Conservation (phyloP, 2,888 invertebrate species). For the Ophioninae sp. region DNA sequence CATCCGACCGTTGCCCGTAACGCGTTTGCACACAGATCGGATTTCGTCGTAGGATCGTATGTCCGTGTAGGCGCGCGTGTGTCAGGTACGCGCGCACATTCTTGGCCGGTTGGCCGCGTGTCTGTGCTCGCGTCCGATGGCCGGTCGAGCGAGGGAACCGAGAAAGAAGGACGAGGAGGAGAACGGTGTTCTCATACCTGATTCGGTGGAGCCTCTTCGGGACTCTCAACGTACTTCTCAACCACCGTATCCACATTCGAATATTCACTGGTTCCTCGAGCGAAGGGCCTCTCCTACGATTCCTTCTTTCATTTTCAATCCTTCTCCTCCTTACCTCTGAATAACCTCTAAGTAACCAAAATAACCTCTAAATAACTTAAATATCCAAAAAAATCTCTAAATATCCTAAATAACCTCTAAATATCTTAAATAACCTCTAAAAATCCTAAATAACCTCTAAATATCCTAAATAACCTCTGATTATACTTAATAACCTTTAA, state of each 20-base stretch:
- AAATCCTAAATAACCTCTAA: too few relatives aligned
- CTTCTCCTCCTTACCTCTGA: too few relatives aligned
- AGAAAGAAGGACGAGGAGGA: conserved; percentile 71
- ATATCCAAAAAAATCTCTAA: too few relatives aligned
- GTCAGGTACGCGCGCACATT: conserved; percentile 12
- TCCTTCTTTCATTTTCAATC: too few relatives aligned
- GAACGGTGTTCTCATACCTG: conserved; percentile 39
- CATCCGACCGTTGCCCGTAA: conserved; percentile 66
- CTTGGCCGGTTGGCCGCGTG: neutral
- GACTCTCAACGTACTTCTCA: conserved; percentile 51
- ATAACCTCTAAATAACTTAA: too few relatives aligned
- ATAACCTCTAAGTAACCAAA: too few relatives aligned
- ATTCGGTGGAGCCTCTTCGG: conserved; percentile 54
- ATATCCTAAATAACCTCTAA: too few relatives aligned
- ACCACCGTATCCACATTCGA: conserved; percentile 47
- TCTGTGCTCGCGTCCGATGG: conserved; percentile 57
- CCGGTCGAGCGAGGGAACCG: conserved; percentile 68
- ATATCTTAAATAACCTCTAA: too few relatives aligned
- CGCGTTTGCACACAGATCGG: conserved; percentile 71
- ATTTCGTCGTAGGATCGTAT: conserved; percentile 60
- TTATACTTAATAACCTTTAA: too few relatives aligned
- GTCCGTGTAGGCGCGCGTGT: neutral
- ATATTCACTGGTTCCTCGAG: conserved; percentile 33
- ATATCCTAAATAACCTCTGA: too few relatives aligned
- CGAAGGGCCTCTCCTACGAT: conserved; percentile 26